These are phyloP conservation scores for Lordiphosa andalusiaca DNA, from an alignment of 2,888 invertebrate species.

Conservation along the genomic window DNA sequence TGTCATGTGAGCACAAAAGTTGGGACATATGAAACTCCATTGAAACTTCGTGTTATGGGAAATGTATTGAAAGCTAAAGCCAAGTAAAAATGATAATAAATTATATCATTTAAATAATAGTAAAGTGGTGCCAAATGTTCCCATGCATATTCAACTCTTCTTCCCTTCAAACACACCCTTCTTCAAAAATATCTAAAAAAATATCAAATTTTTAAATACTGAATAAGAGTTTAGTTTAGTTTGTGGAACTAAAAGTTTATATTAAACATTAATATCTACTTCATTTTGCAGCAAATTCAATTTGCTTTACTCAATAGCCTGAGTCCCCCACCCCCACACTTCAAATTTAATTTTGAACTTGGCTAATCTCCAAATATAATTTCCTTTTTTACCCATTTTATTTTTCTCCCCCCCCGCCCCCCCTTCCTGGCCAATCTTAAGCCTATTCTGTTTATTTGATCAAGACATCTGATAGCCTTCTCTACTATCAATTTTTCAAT, in stretches of 20 bases:
- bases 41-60: no score
- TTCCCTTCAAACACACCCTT: no score
- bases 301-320: constrained; percentile 7
- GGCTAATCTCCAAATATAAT: constrained; percentile 34
- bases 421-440: constrained; percentile 6
- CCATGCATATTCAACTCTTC: no score
- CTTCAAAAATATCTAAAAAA: no score
- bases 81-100: neutral
- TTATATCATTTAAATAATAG: no score
- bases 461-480: constrained; percentile 16
- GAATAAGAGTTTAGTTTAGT: no score
- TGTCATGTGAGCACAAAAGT: constrained; percentile 4
- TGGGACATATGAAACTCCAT: neutral
- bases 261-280: neutral
- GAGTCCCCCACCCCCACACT: constrained; percentile 10
- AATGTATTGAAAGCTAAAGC: constrained; percentile 1
- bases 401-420: no score
- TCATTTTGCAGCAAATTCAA: neutral
- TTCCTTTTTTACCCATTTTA: neutral
- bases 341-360: constrained; percentile 27
- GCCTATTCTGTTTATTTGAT: constrained; percentile 33
- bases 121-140: no score
- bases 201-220: no score
- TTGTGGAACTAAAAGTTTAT: no score
- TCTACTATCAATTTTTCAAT: constrained; percentile 46